These are phyloP conservation scores for Collichthys lucidus DNA, from an alignment of 2,113 vertebrate genomes.

Conservation along the genomic window DNA sequence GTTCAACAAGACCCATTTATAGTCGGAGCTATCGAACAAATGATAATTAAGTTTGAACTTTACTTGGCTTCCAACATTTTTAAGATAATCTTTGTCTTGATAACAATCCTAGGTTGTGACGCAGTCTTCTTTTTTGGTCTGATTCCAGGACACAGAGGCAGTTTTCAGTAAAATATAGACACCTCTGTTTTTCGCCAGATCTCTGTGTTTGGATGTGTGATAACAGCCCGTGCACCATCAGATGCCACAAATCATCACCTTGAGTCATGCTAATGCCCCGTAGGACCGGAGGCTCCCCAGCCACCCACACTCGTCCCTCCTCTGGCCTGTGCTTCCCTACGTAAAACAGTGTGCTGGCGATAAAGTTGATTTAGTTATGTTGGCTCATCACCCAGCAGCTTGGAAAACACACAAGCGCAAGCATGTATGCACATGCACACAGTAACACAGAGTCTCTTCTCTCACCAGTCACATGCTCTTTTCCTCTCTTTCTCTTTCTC, in stretches of 20 bases:
- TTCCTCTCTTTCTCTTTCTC: slow-evolving; percentile 23
- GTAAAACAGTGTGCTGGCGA: slow-evolving; percentile 63
- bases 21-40: neutral
- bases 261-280: slow-evolving; percentile 52
- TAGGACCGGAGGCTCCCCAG: slow-evolving; percentile 48
- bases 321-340: slow-evolving; percentile 40
- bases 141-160: slow-evolving; percentile 9
- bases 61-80: neutral
- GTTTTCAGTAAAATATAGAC: slow-evolving; percentile 15
- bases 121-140: neutral
- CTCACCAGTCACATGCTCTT: slow-evolving; percentile 45
- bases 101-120: slow-evolving; percentile 9
- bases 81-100: neutral
- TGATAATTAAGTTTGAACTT: neutral
- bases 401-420: slow-evolving; percentile 48
- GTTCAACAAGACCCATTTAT: neutral
- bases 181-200: slow-evolving; percentile 25
- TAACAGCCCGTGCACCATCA: slow-evolving; percentile 34
- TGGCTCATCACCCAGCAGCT: slow-evolving; percentile 62
- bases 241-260: slow-evolving; percentile 64
- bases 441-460: slow-evolving; percentile 6
- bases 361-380: slow-evolving; percentile 74
- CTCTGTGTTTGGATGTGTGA: slow-evolving; percentile 34
- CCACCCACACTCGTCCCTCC: slow-evolving; percentile 38
- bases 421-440: slow-evolving; percentile 17